Percentiles rank a stretch among this genome's conserved stretches.
phyloP scores from a whole-genome alignment of 2,797 vertebrate genomes.

The Peromyscus eremicus region DNA sequence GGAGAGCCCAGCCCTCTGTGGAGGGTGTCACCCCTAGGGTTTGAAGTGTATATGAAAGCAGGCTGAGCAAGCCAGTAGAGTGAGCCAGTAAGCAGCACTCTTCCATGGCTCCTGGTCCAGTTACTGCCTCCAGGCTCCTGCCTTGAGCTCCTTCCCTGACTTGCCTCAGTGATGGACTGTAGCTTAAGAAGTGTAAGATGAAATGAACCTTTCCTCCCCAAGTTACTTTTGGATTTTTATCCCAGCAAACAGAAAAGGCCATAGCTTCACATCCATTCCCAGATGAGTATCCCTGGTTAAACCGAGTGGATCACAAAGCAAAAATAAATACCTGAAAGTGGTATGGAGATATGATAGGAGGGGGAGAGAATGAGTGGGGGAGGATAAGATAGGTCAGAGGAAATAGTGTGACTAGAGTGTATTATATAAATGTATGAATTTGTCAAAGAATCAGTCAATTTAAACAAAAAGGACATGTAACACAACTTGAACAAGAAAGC shows the following conservation, averaged over 20 bases:
- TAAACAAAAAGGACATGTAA: not conserved
- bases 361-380: not conserved
- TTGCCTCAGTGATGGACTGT: not conserved
- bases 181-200: not conserved
- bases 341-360: too few species aligned
- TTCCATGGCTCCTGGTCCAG: not conserved
- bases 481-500: not conserved
- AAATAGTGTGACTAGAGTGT: not conserved
- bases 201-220: not conserved
- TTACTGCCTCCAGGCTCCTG: not conserved
- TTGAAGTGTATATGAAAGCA: not conserved
- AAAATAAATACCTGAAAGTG: not conserved
- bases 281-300: not conserved
- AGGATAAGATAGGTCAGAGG: not conserved
- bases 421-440: not conserved
- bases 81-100: too few species aligned
- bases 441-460: not conserved
- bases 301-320: not conserved
- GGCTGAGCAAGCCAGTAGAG: not conserved
- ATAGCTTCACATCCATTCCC: not conserved
- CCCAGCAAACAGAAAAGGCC: not conserved
- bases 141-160: not conserved
- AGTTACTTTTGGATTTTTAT: not conserved
- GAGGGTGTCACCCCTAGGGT: not conserved
- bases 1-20: not conserved